These are phyloP conservation scores for Sphenodon punctatus DNA, from an alignment of 2,797 vertebrate species.

Conservation along the genomic window DNA sequence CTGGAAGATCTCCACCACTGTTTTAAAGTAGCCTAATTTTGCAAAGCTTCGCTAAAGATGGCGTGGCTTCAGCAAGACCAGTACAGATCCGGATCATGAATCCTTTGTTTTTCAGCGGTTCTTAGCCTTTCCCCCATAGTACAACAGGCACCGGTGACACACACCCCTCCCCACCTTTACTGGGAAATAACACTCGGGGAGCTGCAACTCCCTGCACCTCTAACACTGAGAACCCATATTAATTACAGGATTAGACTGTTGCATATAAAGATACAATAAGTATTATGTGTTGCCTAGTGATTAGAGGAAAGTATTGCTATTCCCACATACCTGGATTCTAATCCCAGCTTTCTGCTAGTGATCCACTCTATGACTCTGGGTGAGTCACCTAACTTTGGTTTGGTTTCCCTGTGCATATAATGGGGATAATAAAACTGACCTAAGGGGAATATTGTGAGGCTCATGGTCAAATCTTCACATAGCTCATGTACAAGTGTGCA, in stretches of 20 bases:
- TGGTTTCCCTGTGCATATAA: neutral
- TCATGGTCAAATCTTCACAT: neutral
- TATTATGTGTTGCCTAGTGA: neutral
- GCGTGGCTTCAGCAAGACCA: too few species aligned
- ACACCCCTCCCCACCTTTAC: neutral
- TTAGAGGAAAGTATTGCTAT: neutral
- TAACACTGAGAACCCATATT: neutral
- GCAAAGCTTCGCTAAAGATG: too few species aligned
- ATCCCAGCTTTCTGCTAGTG: neutral
- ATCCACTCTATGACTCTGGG: neutral
- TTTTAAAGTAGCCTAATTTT: too few species aligned
- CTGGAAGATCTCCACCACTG: too few species aligned
- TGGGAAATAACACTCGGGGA: neutral
- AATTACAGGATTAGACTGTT: accelerated
- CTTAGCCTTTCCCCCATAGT: neutral
- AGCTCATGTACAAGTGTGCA: neutral
- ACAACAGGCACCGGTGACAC: neutral
- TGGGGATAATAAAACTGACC: neutral
- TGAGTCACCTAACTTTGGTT: neutral
- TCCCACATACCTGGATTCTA: neutral
- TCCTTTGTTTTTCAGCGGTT: neutral
- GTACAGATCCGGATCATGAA: too few species aligned
- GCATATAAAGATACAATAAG: neutral
- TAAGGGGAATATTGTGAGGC: too few species aligned
- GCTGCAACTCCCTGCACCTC: neutral